A percentile compares a stretch with the other conserved stretches of the same genome.
Conservation (phyloP, 2,797 vertebrate species). For the Pseudotriccus pelzelni region DNA sequence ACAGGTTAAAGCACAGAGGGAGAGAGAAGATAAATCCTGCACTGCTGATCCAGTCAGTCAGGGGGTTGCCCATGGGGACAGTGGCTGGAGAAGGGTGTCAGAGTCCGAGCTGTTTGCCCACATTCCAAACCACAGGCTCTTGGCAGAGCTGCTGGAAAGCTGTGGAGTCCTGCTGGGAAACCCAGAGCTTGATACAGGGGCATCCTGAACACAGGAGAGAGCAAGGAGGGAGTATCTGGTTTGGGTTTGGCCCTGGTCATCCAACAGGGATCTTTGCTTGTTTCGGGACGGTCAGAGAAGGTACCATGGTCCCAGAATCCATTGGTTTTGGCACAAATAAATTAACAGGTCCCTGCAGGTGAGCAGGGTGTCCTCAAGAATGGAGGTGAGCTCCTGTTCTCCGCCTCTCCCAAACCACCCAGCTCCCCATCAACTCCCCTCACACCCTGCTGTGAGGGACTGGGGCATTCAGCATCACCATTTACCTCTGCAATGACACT, state of each 20-base stretch:
- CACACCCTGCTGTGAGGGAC: background rate
- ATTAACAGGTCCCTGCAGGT: background rate
- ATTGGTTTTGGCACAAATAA: background rate
- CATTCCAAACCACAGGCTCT: background rate
- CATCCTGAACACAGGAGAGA: background rate
- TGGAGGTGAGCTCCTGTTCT: background rate
- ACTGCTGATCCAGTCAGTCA: background rate
- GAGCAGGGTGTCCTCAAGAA: background rate
- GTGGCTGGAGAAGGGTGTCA: background rate
- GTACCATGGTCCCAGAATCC: background rate
- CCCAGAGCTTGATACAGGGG: background rate
- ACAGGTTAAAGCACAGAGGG: background rate
- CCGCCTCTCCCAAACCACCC: background rate
- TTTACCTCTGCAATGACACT: background rate
- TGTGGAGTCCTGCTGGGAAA: background rate
- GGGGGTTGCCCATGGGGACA: background rate
- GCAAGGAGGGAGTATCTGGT: background rate
- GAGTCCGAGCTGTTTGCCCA: background rate
- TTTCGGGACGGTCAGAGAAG: background rate
- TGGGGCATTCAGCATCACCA: background rate
- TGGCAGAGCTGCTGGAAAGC: background rate
- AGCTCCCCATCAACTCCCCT: background rate
- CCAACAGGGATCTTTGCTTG: background rate
- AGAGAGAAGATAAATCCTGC: background rate
- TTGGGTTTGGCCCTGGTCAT: background rate